A percentile compares a stretch with the other conserved stretches of the same genome.
phyloP scores from a whole-genome alignment of 2,113 vertebrate species.

The Pavo muticus region DNA sequence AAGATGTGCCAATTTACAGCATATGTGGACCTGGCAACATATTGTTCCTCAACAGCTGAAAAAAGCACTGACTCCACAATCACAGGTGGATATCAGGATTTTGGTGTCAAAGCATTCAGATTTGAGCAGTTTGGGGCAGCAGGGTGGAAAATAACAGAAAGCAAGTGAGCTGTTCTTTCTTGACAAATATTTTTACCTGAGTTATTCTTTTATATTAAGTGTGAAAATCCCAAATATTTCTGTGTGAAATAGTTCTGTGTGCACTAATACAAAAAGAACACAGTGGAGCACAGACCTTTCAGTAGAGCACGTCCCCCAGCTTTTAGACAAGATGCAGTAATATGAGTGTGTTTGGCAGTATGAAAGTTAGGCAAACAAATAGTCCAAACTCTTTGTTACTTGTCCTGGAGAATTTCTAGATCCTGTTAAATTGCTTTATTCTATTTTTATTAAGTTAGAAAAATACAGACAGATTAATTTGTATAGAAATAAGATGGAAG shows the following conservation, averaged over 20 bases:
- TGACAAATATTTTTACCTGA: neutral
- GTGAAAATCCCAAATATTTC: neutral
- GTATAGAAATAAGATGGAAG: neutral
- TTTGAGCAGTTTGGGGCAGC: neutral
- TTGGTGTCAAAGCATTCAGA: neutral
- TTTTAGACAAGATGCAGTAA: neutral
- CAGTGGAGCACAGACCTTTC: neutral
- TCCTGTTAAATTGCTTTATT: slow-evolving; percentile 5
- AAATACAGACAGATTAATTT: neutral
- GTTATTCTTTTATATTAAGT: neutral
- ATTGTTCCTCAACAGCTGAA: neutral
- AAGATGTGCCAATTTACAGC: neutral
- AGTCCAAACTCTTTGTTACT: neutral
- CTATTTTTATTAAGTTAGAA: slow-evolving; percentile 6
- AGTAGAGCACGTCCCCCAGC: neutral
- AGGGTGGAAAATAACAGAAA: neutral
- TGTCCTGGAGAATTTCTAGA: neutral
- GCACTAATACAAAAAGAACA: neutral
- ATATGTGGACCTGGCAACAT: neutral
- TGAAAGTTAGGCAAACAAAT: neutral
- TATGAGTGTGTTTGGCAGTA: neutral
- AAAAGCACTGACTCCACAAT: neutral
- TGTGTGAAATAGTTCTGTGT: neutral
- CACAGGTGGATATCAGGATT: neutral
- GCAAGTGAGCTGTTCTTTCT: neutral